A percentile compares a stretch with the other conserved stretches of the same genome.
Evolutionary conservation across 2,888 invertebrate species (phyloP).

Genomic region (Uloborus plumipes): DNA sequence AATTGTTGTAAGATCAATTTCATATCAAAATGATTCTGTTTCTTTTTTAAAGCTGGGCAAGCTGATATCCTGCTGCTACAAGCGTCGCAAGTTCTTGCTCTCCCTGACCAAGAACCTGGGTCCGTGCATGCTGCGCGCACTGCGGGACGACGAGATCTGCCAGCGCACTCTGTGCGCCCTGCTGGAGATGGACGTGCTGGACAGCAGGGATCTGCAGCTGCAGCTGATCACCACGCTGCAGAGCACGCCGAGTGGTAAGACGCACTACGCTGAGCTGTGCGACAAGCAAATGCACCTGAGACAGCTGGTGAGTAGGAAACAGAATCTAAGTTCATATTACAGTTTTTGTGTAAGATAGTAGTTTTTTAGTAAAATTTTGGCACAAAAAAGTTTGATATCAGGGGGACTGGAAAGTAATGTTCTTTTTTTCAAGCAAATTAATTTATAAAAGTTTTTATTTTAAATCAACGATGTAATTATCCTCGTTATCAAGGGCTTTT

Average conservation of each 20-base stretch:
- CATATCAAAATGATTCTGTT: neutral
- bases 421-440: too few species aligned
- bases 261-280: constrained; percentile 80
- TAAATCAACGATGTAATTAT: too few species aligned
- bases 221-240: constrained; percentile 83
- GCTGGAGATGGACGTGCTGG: constrained; percentile 81
- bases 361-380: too few species aligned
- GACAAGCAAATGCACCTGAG: constrained; percentile 81
- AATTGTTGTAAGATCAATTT: too few species aligned
- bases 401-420: too few species aligned
- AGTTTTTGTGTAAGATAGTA: too few species aligned
- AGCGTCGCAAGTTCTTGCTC: constrained; percentile 80
- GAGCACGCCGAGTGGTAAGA: constrained; percentile 79
- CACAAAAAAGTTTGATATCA: too few species aligned
- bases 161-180: constrained; percentile 81
- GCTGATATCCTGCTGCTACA: constrained; percentile 79
- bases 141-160: constrained; percentile 75
- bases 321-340: too few species aligned
- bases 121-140: constrained; percentile 80
- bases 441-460: too few species aligned
- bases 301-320: constrained; percentile 76
- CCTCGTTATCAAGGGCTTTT: too few species aligned
- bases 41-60: constrained; percentile 70
- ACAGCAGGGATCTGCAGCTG: constrained; percentile 75
- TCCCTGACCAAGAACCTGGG: constrained; percentile 80